Percentiles rank a stretch among this genome's conserved stretches.
Evolutionary conservation across 2,113 vertebrate species (phyloP).

Genomic region (Varanus salvator): DNA sequence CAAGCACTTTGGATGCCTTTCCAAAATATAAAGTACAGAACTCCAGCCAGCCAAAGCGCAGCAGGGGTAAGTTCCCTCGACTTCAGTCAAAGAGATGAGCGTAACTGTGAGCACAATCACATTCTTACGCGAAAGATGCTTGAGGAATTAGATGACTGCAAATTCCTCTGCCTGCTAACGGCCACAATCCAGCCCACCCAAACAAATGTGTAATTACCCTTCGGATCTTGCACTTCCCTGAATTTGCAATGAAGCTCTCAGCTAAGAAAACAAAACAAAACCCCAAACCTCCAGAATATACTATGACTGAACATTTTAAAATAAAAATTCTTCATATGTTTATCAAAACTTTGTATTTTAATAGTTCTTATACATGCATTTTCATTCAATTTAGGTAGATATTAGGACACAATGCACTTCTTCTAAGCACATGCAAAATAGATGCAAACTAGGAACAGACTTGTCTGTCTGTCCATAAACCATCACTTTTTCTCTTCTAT

Average conservation of each 20-base stretch:
- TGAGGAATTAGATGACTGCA: background rate
- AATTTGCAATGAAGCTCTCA: background rate
- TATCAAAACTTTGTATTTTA: too few species aligned
- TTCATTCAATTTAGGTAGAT: too few species aligned
- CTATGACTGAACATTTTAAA: background rate
- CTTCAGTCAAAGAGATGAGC: background rate
- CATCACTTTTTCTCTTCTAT: background rate
- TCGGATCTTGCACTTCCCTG: background rate
- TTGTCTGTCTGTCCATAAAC: background rate
- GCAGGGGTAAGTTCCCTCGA: background rate
- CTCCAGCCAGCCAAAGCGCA: background rate
- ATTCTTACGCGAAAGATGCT: background rate
- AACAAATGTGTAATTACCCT: background rate
- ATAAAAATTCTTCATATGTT: background rate
- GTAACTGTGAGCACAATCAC: background rate
- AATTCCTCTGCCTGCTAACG: background rate
- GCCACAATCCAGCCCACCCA: background rate
- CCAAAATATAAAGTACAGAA: background rate
- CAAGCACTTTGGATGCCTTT: background rate
- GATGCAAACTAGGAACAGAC: background rate
- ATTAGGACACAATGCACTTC: background rate
- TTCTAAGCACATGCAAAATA: background rate
- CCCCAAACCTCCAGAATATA: background rate
- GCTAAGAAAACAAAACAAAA: background rate
- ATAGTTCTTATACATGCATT: too few species aligned